Percentiles rank a stretch among this genome's conserved stretches.
Conservation (phyloP, 2,888 invertebrate species). For the Asteroscopus sphinx region DNA sequence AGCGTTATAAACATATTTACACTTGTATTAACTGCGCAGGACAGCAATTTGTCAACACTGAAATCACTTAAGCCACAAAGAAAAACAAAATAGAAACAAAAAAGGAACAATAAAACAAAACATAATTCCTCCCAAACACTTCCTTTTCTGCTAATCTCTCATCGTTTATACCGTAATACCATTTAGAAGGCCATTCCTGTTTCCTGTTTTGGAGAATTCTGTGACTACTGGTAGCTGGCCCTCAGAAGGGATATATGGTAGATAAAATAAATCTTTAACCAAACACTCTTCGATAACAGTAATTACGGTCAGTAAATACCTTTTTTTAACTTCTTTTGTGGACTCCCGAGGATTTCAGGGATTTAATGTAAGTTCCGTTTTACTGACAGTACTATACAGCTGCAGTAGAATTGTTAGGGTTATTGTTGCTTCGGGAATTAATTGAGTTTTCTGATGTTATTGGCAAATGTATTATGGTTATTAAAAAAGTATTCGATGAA, state of each 20-base stretch:
- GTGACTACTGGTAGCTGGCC: slow-evolving; percentile 46
- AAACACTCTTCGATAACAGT: slow-evolving; percentile 74
- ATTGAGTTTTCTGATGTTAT: background rate
- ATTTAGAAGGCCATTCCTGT: slow-evolving; percentile 56
- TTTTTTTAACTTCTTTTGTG: slow-evolving; percentile 53
- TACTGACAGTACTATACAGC: slow-evolving; percentile 11
- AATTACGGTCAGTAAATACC: slow-evolving; percentile 71
- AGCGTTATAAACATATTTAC: too few relatives aligned
- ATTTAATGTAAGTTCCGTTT: slow-evolving; percentile 20
- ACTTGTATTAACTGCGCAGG: too few relatives aligned
- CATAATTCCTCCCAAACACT: slow-evolving; percentile 27
- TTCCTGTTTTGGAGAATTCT: slow-evolving; percentile 59
- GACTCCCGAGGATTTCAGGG: slow-evolving; percentile 16
- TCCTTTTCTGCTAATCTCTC: slow-evolving; percentile 46
- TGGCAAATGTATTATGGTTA: background rate
- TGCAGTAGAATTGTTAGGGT: slow-evolving; percentile 1
- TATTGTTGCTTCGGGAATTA: background rate
- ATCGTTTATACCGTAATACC: slow-evolving; percentile 53
- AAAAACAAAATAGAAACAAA: slow-evolving; percentile 14
- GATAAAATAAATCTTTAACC: slow-evolving; percentile 82
- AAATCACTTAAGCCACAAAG: background rate
- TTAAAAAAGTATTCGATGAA: background rate
- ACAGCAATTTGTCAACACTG: background rate
- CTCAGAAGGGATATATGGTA: slow-evolving; percentile 65
- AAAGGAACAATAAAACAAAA: slow-evolving; percentile 36